Percentiles rank a stretch among this genome's conserved stretches.
phyloP scores from a whole-genome alignment of 53 echinoderm and acorn worm species.

The Crossaster papposus region DNA sequence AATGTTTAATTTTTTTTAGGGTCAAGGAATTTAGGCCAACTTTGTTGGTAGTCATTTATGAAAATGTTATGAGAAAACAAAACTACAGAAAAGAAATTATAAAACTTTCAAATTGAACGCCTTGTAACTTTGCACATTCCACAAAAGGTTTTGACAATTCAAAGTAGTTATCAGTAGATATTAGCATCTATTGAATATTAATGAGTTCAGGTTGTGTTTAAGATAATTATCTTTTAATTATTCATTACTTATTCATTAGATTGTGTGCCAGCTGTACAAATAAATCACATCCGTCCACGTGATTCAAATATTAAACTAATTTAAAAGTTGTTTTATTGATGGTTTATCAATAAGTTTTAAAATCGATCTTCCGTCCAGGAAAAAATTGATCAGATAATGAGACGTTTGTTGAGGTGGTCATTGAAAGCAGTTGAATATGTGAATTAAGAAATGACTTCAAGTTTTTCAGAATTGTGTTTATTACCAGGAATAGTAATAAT shows the following conservation, averaged over 20 bases:
- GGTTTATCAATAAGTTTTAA: not conserved
- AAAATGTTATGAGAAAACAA: too few species aligned
- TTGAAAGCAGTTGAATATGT: not conserved
- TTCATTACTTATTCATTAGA: not conserved
- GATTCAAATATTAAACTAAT: not conserved
- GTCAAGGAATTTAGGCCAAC: too few species aligned
- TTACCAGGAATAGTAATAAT: too few species aligned
- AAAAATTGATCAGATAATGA: not conserved
- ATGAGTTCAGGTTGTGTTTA: not conserved
- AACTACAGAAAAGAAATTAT: not conserved
- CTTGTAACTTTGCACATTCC: not conserved
- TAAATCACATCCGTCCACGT: slow-evolving; percentile 30
- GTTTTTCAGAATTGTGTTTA: too few species aligned
- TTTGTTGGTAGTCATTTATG: too few species aligned
- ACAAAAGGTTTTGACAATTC: not conserved
- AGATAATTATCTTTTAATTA: not conserved
- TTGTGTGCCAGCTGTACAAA: not conserved
- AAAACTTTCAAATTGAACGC: not conserved
- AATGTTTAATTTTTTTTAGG: too few species aligned
- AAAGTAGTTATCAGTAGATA: not conserved
- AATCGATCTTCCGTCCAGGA: slow-evolving; percentile 29
- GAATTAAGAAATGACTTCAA: not conserved
- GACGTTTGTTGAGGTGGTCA: not conserved
- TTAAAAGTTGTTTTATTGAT: not conserved
- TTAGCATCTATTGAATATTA: slow-evolving; percentile 14